These are phyloP conservation scores for Cylindroiulus punctatus DNA, from an alignment of 2,888 invertebrate genomes.

Conservation along the genomic window DNA sequence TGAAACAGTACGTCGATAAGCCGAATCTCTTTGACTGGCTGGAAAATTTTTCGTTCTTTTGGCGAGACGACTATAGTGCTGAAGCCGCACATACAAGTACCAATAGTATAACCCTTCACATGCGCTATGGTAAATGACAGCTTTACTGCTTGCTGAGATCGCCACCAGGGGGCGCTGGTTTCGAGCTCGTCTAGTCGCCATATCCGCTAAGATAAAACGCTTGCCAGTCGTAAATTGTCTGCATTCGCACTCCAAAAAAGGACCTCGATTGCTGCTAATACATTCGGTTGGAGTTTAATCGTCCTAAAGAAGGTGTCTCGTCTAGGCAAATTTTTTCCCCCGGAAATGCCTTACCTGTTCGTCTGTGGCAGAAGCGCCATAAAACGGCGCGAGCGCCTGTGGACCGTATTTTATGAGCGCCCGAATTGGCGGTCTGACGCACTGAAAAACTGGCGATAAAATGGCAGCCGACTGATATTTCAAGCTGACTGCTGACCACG, in stretches of 20 bases:
- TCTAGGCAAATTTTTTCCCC: neutral
- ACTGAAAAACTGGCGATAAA: too few relatives aligned
- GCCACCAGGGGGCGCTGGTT: neutral
- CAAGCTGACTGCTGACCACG: too few relatives aligned
- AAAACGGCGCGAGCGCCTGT: neutral
- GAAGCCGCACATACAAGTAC: too few relatives aligned
- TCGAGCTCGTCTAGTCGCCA: neutral
- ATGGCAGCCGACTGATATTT: too few relatives aligned
- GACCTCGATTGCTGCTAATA: neutral
- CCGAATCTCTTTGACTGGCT: too few relatives aligned
- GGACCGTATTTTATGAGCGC: too few relatives aligned
- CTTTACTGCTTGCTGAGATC: neutral
- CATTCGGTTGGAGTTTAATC: neutral
- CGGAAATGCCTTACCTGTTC: neutral
- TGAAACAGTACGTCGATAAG: too few relatives aligned
- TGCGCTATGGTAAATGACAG: too few relatives aligned
- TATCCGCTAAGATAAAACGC: neutral
- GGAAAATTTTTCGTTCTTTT: too few relatives aligned
- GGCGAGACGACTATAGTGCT: too few relatives aligned
- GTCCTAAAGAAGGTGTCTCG: constrained; percentile 18
- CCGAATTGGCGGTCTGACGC: too few relatives aligned
- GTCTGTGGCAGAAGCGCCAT: neutral
- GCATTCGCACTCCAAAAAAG: neutral
- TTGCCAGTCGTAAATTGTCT: neutral
- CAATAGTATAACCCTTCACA: too few relatives aligned